These are phyloP conservation scores for Gymnoscopelus microlampas DNA, from an alignment of 2,797 vertebrate species.

Conservation along the genomic window DNA sequence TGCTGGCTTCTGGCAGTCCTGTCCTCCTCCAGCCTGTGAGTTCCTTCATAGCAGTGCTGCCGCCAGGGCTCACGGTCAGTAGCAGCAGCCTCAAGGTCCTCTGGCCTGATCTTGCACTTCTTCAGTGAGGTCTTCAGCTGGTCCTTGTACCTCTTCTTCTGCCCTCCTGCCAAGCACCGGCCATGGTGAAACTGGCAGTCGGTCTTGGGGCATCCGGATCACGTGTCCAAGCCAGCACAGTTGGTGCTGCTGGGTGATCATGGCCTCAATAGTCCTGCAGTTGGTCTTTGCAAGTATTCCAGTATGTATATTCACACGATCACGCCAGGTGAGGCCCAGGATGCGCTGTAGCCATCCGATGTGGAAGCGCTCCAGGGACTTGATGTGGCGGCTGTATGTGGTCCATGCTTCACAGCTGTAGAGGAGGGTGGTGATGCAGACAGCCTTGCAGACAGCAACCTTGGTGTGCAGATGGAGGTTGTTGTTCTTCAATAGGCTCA, in stretches of 20 bases:
- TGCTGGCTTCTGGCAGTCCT: constrained; percentile 42
- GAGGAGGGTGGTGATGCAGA: constrained; percentile 15
- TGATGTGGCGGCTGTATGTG: background rate
- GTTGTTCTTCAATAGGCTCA: constrained; percentile 15
- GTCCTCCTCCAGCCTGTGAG: constrained; percentile 12
- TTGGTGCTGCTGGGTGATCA: constrained; percentile 51
- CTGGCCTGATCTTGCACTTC: constrained; percentile 26
- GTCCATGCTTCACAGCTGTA: background rate
- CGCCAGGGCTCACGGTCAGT: constrained; percentile 15
- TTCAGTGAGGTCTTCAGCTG: constrained; percentile 47
- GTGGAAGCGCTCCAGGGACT: too few species aligned
- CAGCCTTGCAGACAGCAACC: constrained; percentile 44
- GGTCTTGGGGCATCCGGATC: constrained; percentile 40
- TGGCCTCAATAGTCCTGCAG: constrained; percentile 38
- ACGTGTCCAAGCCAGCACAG: constrained; percentile 28
- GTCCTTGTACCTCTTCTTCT: constrained; percentile 51
- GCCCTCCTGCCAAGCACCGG: constrained; percentile 52
- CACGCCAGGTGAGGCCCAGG: too few species aligned
- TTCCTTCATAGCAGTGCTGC: constrained; percentile 26
- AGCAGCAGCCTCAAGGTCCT: constrained; percentile 34
- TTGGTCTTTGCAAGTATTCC: constrained; percentile 17
- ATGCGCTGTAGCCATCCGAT: too few species aligned
- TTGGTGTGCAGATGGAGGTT: constrained; percentile 35
- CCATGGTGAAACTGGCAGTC: constrained; percentile 42
- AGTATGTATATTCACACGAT: background rate